Percentiles rank a stretch among this genome's conserved stretches.
phyloP scores from a whole-genome alignment of 2,888 invertebrate species.

The Coelopa pilipes region DNA sequence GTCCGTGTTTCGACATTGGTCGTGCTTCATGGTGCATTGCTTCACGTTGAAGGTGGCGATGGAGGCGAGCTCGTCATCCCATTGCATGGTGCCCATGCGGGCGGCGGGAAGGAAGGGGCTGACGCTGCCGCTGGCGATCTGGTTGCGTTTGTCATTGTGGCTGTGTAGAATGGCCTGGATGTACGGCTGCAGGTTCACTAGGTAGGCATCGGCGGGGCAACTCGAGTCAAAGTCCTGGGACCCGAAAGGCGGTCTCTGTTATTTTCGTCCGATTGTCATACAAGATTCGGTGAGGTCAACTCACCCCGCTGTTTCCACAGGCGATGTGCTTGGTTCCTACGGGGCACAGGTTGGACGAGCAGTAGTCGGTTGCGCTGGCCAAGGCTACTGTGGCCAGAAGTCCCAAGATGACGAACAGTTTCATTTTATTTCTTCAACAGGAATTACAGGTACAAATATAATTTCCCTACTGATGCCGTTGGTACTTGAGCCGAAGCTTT shows the following conservation, averaged over 20 bases:
- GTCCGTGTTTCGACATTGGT: constrained; percentile 54
- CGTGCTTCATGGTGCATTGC: constrained; percentile 51
- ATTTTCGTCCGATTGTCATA: background rate
- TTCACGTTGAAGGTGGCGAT: constrained; percentile 53
- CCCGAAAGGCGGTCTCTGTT: background rate
- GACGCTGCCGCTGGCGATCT: constrained; percentile 40
- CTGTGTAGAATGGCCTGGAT: background rate
- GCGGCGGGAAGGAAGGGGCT: constrained; percentile 47
- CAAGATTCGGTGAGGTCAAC: background rate
- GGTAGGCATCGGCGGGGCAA: background rate
- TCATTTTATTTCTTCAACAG: too few species aligned
- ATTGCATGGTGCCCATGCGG: constrained; percentile 58
- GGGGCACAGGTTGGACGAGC: constrained; percentile 23
- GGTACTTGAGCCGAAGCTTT: too few species aligned
- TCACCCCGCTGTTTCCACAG: constrained; percentile 39
- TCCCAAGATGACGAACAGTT: too few species aligned
- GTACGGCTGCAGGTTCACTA: background rate
- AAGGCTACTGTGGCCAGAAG: background rate
- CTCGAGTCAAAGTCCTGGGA: background rate
- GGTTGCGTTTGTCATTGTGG: constrained; percentile 18
- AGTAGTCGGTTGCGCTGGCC: constrained; percentile 26
- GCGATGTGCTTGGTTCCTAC: constrained; percentile 31
- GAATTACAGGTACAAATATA: too few species aligned
- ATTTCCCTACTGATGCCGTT: too few species aligned
- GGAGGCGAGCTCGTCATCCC: constrained; percentile 55